Evolutionary conservation across 2,797 vertebrate genomes (phyloP), one percentile per base, ranked within the genome.

Genomic region (Pteropus rufus): DNA sequence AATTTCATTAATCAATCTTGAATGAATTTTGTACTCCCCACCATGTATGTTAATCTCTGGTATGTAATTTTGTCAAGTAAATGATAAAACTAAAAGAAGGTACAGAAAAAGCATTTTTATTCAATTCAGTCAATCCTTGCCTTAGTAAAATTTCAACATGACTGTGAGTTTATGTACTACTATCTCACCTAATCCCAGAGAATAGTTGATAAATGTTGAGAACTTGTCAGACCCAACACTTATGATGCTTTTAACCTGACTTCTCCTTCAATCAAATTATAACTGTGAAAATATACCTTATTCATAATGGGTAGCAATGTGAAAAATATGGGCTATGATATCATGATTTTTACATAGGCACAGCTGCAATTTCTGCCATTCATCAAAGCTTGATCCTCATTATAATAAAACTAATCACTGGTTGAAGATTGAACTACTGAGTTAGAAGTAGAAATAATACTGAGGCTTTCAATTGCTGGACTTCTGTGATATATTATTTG

Each of bases 31-130:
- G 8, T 86, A 56, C 64, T 79, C 36, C 24, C 21, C 73, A 96
- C 96, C 82, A 93, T 94, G 73, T 96, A 86, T 76, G 79, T 95
- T 90, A 93, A 93, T 92, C 34, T 95, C 29, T 88, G 15, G 26
- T 80, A 58, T 91, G 34, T 54, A 96, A 80, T 56, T 92, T 95
- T 82, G 39, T 90, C 18, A 97, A 97, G 80, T 2, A 97, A 92
- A 96, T 89, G 58, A 65, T 81, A 91, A 95, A 91, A 41, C 23
- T 58, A 4, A 82, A 96, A 77, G 36, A 60, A 90, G 67, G 97
- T 64, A 49, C 1, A 90, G 1, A 14, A n/a, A 86, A 93, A 86
- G 58, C 39, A 70, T 86, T 90, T 92, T 69, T 72, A 94, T 72
- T 96, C 89, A 84, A 86, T 72, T 90, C 1, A 0, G 54, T 31